These are phyloP conservation scores for Idaea dimidiata DNA, from an alignment of 2,888 invertebrate species.

Conservation along the genomic window DNA sequence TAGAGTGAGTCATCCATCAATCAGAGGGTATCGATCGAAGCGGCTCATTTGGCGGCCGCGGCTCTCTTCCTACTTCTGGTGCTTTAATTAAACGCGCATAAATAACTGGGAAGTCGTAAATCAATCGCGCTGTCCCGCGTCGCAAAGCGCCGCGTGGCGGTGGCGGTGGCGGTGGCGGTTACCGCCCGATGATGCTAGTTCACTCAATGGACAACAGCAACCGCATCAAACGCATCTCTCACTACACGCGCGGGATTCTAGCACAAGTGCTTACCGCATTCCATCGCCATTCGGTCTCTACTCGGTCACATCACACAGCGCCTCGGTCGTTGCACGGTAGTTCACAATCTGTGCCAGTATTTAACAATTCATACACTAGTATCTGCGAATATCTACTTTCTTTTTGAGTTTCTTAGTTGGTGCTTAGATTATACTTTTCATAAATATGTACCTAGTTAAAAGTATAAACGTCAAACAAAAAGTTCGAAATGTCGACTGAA, in stretches of 20 bases:
- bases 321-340: neutral
- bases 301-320: neutral
- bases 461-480: too few relatives aligned
- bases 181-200: neutral
- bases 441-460: too few relatives aligned
- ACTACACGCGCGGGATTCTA: conserved; percentile 40
- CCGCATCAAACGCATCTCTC: conserved; percentile 43
- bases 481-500: too few relatives aligned
- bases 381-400: neutral
- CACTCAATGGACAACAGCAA: conserved; percentile 45
- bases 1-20: conserved; percentile 35
- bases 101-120: conserved; percentile 61
- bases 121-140: conserved; percentile 53
- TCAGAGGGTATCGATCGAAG: conserved; percentile 16
- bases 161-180: too few relatives aligned
- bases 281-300: neutral
- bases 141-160: neutral
- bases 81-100: conserved; percentile 75
- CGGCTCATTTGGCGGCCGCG: conserved; percentile 25
- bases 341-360: neutral
- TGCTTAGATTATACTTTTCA: too few relatives aligned
- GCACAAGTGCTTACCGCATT: conserved; percentile 26
- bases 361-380: neutral
- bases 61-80: conserved; percentile 64
- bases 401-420: neutral